A percentile compares a stretch with the other conserved stretches of the same genome.
Evolutionary conservation across 2,888 invertebrate species (phyloP).

Genomic region (Stenodera caucasica): DNA sequence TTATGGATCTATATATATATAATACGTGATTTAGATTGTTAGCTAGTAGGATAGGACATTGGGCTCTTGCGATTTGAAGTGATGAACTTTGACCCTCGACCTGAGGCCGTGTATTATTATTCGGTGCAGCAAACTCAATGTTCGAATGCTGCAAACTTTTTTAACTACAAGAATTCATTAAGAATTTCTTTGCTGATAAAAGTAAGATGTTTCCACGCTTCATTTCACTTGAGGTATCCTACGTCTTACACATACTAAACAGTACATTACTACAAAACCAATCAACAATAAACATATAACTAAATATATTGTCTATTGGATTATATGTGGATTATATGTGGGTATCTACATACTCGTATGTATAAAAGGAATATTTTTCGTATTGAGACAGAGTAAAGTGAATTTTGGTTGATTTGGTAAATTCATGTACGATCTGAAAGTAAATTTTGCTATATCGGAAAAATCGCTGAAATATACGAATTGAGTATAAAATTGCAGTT

Average conservation of each 20-base stretch:
- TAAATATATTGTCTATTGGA: neutral
- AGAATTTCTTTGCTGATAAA: constrained; percentile 55
- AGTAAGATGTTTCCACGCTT: constrained; percentile 56
- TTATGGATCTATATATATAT: constrained; percentile 12
- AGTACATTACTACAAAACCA: constrained; percentile 37
- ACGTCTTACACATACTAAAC: constrained; percentile 52
- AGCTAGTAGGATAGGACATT: constrained; percentile 33
- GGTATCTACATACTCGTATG: too few species aligned
- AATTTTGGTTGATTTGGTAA: too few species aligned
- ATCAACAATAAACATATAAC: too few species aligned
- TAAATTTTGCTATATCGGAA: neutral
- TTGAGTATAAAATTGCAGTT: neutral
- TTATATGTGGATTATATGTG: neutral
- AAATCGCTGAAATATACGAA: neutral
- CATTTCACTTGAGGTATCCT: constrained; percentile 54
- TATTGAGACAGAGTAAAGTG: too few species aligned
- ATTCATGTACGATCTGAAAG: neutral
- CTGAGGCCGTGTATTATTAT: constrained; percentile 53
- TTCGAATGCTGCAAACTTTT: constrained; percentile 56
- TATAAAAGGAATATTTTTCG: too few species aligned
- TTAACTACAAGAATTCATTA: constrained; percentile 57
- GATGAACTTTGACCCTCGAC: constrained; percentile 51
- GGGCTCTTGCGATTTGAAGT: constrained; percentile 42
- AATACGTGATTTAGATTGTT: constrained; percentile 27
- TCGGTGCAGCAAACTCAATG: constrained; percentile 54